Base-by-base conservation (phyloP, 1,140 invertebrate genomes). In the Dinoponera quadriceps region DNA sequence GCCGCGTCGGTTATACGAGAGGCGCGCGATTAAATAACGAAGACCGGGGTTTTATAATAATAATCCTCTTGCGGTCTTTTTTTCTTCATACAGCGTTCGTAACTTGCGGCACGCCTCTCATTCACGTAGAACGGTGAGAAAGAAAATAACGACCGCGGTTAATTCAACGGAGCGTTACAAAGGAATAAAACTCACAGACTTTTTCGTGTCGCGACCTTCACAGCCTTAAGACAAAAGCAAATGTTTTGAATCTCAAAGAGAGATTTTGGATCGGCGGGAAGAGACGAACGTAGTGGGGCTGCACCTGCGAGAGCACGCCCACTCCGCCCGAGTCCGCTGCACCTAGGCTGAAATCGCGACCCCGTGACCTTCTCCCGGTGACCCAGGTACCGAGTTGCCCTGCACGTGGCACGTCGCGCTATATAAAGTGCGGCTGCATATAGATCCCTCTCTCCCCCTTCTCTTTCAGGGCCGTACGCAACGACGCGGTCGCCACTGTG, bases 291-390 rank as follows among this genome's bases (percentile, higher is more conserved):
- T 69, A 55, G 59, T 22, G 9, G 22, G 33, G 38, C 44, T 81
- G 66, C 84, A 87, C 84, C 71, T 83, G 85, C 72, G 59, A 44
- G 7, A 44, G n/a, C 62, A 80, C 72, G 68, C 86, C 86, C 80
- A 85, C 86, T 80, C 51, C 68, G 49, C 51, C 68, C 14, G 38
- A 84, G 57, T 82, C 71, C 75, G 33, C n/a, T 73, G 83, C 88
- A 82, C 77, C 88, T 77, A 78, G 74, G 73, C 33, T 88, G 77
- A 88, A 88, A 85, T 85, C 85, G 38, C 82, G 88, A 89, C 88
- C 87, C 83, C 81, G 88, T 89, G 85, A 89, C 88, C 88, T 89
- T 89, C 88, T 89, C 88, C 85, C 85, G 87, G 85, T 89, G 88
- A 89, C 88, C 88, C 88, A 89, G 85, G 85, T 85, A 89, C 87